phyloP scores from a whole-genome alignment of 2,797 vertebrate genomes.

The Microctenopoma steveboyesi region DNA sequence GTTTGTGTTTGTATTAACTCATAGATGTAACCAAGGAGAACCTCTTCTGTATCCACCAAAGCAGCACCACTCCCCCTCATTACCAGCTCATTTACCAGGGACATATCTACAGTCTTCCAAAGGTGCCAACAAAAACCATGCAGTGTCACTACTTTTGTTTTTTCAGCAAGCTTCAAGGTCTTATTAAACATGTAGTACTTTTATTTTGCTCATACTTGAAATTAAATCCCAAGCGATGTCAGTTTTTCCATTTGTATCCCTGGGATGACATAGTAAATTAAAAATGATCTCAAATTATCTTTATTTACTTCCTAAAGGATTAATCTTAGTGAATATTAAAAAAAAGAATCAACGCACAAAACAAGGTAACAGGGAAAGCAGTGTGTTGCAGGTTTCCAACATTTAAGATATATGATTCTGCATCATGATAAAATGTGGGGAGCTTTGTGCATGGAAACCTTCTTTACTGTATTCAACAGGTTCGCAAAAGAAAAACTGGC shows the following conservation, averaged over 20 bases:
- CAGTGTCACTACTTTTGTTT: neutral
- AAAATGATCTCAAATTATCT: neutral
- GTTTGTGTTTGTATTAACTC: slow-evolving; percentile 6
- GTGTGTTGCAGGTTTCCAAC: neutral
- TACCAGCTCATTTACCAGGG: slow-evolving; percentile 96
- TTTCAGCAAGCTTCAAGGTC: neutral
- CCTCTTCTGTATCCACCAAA: slow-evolving; percentile 95
- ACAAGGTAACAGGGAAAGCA: neutral
- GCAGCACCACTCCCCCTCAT: slow-evolving; percentile 92
- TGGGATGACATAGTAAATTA: neutral
- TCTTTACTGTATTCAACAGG: neutral
- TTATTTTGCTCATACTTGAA: neutral
- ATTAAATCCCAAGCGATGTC: neutral
- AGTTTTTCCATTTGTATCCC: neutral
- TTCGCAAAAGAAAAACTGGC: neutral
- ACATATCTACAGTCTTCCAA: slow-evolving; percentile 93
- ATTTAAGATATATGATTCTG: neutral
- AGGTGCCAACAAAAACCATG: slow-evolving; percentile 80
- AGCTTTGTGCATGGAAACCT: too few relatives aligned
- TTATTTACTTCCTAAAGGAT: neutral
- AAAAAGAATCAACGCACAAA: neutral
- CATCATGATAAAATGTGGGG: neutral
- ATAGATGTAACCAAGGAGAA: slow-evolving; percentile 93
- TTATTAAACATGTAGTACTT: neutral
- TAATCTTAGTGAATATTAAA: neutral